Evolutionary conservation across 2,113 vertebrate species (phyloP), one percentile per base, ranked within the genome.

Genomic region (Notarius lentiginosus): DNA sequence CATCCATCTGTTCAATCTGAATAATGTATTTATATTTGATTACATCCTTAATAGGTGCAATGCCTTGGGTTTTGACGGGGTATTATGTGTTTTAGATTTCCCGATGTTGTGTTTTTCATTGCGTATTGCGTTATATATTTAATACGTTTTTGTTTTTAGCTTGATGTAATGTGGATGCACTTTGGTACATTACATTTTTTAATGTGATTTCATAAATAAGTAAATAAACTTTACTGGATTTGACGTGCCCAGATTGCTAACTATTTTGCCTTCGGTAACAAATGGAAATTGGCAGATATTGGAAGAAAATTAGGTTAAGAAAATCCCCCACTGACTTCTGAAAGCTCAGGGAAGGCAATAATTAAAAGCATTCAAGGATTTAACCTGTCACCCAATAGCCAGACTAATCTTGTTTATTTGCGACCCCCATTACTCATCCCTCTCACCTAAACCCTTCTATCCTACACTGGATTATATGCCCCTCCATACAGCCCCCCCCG

Each of bases 301-400:
- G 79, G 79, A 47, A 61, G 79, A 24, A 61, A 81, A 81, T 81
- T 81, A 47, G 58, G 79, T 81, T 81, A 61, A 18, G 56, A 47
- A 81, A 24, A 81, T 81, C 47, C 79, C 79, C 79, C 4, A 7
- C 30, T 79, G 73, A 77, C 70, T 18, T 49, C 34, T 77, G 22
- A 85, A 65, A 85, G 73, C 73, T 65, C 66, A 56, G 60, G 61
- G 76, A 72, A 72, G 83, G 61, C 68, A 53, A 34, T 79, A 87
- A 89, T 86, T 83, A 86, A 89, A 89, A 84, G 84, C 77, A 73
- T 75, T 79, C 80, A 85, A 68, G 81, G 72, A 30, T 83, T 89
- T 86, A 85, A 86, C 83, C 84, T 61, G 4, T 87, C 55, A 89
- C 83, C 72, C 34, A 75, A 79, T 63, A 65, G 66, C 83, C 72